Conservation (phyloP, 2,888 invertebrate species). For the Eutolmus rufibarbis region DNA sequence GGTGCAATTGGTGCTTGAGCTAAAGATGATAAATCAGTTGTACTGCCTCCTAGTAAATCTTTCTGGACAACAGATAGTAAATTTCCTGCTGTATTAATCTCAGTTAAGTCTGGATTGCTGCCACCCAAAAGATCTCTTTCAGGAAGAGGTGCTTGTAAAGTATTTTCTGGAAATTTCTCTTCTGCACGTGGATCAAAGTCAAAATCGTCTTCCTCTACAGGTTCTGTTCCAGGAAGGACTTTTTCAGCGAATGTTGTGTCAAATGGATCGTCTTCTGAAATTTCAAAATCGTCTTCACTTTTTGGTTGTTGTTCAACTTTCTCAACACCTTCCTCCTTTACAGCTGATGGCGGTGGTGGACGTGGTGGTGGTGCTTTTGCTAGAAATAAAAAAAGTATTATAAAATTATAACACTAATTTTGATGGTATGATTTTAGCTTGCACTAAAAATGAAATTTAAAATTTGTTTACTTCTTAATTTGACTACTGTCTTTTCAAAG, state of each 20-base stretch:
- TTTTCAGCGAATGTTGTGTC: conserved; percentile 85
- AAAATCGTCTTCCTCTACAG: conserved; percentile 62
- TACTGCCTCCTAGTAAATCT: conserved; percentile 79
- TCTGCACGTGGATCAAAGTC: conserved; percentile 74
- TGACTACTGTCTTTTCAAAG: background rate
- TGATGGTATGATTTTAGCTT: too few relatives aligned
- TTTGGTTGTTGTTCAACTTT: conserved; percentile 56
- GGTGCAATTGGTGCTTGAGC: conserved; percentile 75
- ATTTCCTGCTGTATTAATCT: conserved; percentile 59
- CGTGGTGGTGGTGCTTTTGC: conserved; percentile 60
- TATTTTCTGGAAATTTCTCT: conserved; percentile 60
- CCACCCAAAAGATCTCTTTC: conserved; percentile 67
- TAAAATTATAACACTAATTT: too few relatives aligned
- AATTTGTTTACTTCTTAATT: background rate
- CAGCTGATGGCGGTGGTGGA: conserved; percentile 57
- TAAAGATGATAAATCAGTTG: conserved; percentile 75
- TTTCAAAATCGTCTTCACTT: conserved; percentile 67
- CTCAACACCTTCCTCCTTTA: conserved; percentile 47
- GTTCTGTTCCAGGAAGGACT: conserved; percentile 67
- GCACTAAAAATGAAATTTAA: background rate
- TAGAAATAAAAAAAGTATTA: conserved; percentile 51
- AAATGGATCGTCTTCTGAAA: conserved; percentile 74
- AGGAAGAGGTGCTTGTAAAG: conserved; percentile 59
- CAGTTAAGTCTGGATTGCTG: conserved; percentile 49
- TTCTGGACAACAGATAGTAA: conserved; percentile 63